Percentiles rank a stretch among this genome's conserved stretches.
These are phyloP conservation scores for Neodiprion fabricii DNA, from an alignment of 1,140 invertebrate species.

Conservation along the genomic window DNA sequence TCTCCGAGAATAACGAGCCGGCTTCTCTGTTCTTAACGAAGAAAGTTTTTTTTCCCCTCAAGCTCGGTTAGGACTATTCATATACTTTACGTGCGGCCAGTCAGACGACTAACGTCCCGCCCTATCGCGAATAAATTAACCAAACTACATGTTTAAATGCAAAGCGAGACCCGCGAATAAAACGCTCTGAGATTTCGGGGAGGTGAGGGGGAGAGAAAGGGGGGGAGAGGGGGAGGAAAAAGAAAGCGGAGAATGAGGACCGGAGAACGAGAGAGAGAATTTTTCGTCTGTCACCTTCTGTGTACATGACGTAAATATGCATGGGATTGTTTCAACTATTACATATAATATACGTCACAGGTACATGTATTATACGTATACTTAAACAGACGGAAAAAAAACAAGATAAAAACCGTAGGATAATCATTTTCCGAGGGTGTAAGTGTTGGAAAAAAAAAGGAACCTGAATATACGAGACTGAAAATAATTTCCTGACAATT, in stretches of 20 bases:
- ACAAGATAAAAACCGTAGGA: neutral
- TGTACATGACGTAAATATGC: slow-evolving; percentile 7
- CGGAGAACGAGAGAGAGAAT: slow-evolving; percentile 13
- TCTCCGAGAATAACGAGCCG: slow-evolving; percentile 17
- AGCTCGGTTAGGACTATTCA: neutral
- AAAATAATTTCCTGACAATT: no score
- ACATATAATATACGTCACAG: neutral
- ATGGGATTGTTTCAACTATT: neutral
- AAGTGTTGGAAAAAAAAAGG: neutral
- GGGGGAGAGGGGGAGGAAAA: neutral
- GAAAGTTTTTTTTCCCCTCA: slow-evolving; percentile 20
- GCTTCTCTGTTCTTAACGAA: slow-evolving; percentile 24
- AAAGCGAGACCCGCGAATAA: slow-evolving; percentile 26
- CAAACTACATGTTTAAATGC: slow-evolving; percentile 35
- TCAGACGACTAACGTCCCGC: neutral
- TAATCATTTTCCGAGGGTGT: no score
- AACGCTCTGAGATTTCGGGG: no score
- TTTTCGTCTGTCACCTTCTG: slow-evolving; percentile 20
- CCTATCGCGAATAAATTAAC: slow-evolving; percentile 30
- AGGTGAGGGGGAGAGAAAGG: no score
- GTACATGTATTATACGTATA: no score
- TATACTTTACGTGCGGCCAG: no score
- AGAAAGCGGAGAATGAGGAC: slow-evolving; percentile 3
- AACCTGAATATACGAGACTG: neutral
- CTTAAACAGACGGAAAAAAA: neutral